Base-by-base conservation (phyloP, 2,888 invertebrate genomes). In the Mallateleia sp. region DNA sequence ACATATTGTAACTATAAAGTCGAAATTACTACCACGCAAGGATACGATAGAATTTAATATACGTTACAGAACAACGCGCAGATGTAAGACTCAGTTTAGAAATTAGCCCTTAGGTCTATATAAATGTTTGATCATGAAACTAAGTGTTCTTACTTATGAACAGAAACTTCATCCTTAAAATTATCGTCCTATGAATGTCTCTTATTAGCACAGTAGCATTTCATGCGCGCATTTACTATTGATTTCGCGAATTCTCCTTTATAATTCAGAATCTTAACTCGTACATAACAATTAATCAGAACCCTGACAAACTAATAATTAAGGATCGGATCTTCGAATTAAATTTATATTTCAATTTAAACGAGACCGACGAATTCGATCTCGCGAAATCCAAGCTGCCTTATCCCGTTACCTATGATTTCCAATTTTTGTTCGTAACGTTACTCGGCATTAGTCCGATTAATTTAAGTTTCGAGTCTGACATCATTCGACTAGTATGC, bases 391-490 rank as follows among this genome's bases (percentile, higher is more conserved):
- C 6, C 32, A 8, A 32, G 6, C 4, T 32, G 4, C 8, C 32
- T 32, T 32, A 32, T 32, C 8, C 15, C 52, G 50, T 45, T 2
- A 22, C 67, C 32, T 50, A 34, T 67, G 54, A 69, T 69, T n/a
- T 34, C 2, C 25, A 71, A 45, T 56, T 56, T 71, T 71, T 56
- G 56, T 56, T 56, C 32, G 28, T 18, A 22, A 18, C 28, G 42
- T 0, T 15, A 22, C 24, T 24, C 14, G 45, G 45, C 42, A 24
- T 15, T 14, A 34, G 60, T 20, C 47, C 56, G 50, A 81, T 81
- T 74, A 81, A 74, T 81, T 66, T 50, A 81, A 81, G 81, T 81
- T 66, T 66, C 20, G 50, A 58, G 42, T 74, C 60, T 74, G 74
- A 74, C 81, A 74, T 81, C 67, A 67, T 81, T 38, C 58, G 25